Percentiles rank a stretch among this genome's conserved stretches.
These are phyloP conservation scores for Aphodius granarius DNA, from an alignment of 2,888 invertebrate genomes.

Conservation along the genomic window DNA sequence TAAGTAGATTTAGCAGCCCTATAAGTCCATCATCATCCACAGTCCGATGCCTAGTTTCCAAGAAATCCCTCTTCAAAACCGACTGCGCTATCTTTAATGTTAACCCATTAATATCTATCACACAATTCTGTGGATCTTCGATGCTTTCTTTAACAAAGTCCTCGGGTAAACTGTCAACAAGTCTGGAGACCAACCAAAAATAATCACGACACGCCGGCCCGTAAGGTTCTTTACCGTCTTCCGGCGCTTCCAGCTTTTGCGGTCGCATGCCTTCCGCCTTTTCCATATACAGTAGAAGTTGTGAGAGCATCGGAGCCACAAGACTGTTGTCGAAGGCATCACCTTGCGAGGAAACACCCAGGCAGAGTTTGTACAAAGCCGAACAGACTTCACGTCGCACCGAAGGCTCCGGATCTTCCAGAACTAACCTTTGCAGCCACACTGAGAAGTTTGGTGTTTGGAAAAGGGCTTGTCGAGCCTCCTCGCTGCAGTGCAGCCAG, in stretches of 20 bases:
- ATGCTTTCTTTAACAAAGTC: conserved; percentile 68
- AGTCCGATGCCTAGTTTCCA: conserved; percentile 79
- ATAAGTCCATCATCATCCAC: conserved; percentile 89
- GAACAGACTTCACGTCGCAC: conserved; percentile 91
- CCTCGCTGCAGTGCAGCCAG: conserved; percentile 86
- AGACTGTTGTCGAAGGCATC: conserved; percentile 62
- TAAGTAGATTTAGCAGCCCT: conserved; percentile 81
- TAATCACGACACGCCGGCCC: conserved; percentile 94
- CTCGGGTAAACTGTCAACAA: conserved; percentile 83
- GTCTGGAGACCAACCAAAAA: conserved; percentile 87
- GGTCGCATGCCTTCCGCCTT: conserved; percentile 86
- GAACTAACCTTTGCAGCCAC: conserved; percentile 79
- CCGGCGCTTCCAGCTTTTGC: conserved; percentile 58
- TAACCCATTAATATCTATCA: conserved; percentile 70
- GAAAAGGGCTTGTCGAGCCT: conserved; percentile 76
- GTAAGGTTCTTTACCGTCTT: conserved; percentile 91
- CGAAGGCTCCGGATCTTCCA: conserved; percentile 91
- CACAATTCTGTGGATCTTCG: conserved; percentile 59
- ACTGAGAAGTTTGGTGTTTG: conserved; percentile 71
- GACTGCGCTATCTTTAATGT: conserved; percentile 70
- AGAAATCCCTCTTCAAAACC: conserved; percentile 75
- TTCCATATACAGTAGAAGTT: conserved; percentile 77
- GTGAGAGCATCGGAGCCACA: conserved; percentile 77
- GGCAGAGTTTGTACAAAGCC: conserved; percentile 85
- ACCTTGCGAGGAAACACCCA: conserved; percentile 61